Evolutionary conservation across 2,888 invertebrate species (phyloP), one percentile per base, ranked within the genome.

Genomic region (Gasteruption jaculator): DNA sequence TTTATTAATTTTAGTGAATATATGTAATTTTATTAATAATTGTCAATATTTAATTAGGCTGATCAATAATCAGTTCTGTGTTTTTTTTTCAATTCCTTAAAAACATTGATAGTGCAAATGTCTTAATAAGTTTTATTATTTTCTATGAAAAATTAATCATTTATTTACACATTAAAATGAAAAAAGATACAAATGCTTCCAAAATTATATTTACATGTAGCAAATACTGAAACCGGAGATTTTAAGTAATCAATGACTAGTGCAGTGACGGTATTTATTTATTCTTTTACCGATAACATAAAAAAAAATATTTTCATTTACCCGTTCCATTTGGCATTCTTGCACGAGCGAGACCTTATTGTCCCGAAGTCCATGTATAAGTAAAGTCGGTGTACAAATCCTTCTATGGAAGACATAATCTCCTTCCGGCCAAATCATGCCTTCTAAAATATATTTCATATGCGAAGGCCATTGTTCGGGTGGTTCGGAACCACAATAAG

Each of bases 251-350:
- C 12, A 19, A 19, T 15, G 3, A 10, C 14, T 37, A 10, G 12
- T n/a, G 26, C 11, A 15, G 20, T 2, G 15, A 12, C n/a, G n/a
- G n/a, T n/a, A n/a, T n/a, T n/a, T n/a, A n/a, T n/a, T n/a, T n/a
- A n/a, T n/a, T n/a, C n/a, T n/a, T n/a, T n/a, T 16, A 10, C 5
- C 16, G 20, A 33, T 32, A 32, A 14, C 18, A 33, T n/a, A 20
- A 19, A 10, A 33, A 35, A 29, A 30, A 20, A 33, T 24, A 4
- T 11, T n/a, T 31, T 22, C 46, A 57, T 72, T 65, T 60, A 82
- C 82, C 67, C 80, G 72, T 63, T 81, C 78, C 83, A 83, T 83
- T 65, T 82, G 81, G 58, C 81, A 78, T 67, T 82, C 81, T 57
- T 84, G 83, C 12, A 82, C 79, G 45, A 83, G 70, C n/a, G 80